Percentiles rank a stretch among this genome's conserved stretches.
Evolutionary conservation across 2,888 invertebrate species (phyloP).

Genomic region (Pristionchus japonicus): DNA sequence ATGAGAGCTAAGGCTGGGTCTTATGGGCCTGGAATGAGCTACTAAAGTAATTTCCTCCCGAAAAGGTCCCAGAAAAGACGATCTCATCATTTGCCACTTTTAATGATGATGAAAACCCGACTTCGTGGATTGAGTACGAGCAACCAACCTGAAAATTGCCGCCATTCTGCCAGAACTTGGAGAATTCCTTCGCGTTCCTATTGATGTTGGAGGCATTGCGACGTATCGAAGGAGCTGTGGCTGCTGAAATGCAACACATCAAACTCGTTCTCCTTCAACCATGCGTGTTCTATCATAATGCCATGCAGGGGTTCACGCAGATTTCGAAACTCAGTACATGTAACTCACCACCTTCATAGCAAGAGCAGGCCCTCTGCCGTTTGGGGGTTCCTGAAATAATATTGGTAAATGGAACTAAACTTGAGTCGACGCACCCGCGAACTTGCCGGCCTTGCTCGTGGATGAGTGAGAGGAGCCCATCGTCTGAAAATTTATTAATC

Average conservation of each 20-base stretch:
- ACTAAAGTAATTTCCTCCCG: too few relatives aligned
- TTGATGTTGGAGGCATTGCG: conserved; percentile 42
- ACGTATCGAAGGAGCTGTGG: conserved; percentile 22
- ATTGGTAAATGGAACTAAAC: neutral
- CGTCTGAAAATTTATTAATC: neutral
- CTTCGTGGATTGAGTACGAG: too few relatives aligned
- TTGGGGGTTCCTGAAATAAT: neutral
- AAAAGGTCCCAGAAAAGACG: too few relatives aligned
- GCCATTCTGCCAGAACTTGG: conserved; percentile 40
- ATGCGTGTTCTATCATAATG: neutral
- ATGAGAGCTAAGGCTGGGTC: too few relatives aligned
- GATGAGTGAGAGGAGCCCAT: conserved; percentile 39
- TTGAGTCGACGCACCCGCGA: neutral
- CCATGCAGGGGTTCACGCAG: neutral
- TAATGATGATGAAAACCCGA: too few relatives aligned
- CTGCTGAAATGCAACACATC: too few relatives aligned
- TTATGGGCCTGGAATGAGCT: too few relatives aligned
- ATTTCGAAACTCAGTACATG: neutral
- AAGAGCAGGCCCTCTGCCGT: conserved; percentile 38
- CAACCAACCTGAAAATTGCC: conserved; percentile 39
- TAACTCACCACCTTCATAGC: conserved; percentile 12
- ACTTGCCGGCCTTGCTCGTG: conserved; percentile 43
- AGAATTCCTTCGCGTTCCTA: conserved; percentile 45
- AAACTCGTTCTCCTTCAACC: too few relatives aligned
- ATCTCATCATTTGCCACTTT: too few relatives aligned